These are phyloP conservation scores for Apis mellifera DNA, from an alignment of 1,140 invertebrate genomes.

Conservation along the genomic window Amel_HAv3.1 CM009944.2:6088501-6089000, in stretches of 20 bases:
- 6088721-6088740: not conserved
- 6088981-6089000: constrained; percentile 27
- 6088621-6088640: no score
- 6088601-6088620: no score
- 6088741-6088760: not conserved
- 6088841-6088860: constrained; percentile 25
- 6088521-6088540: no score
- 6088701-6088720: not conserved
- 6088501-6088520: no score
- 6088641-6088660: not conserved
- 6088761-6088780: not conserved
- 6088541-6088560: no score
- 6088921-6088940: not conserved
- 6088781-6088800: constrained; percentile 26
- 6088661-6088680: no score
- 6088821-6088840: constrained; percentile 22
- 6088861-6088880: constrained; percentile 49
- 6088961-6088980: constrained; percentile 43
- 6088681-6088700: not conserved
- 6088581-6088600: no score
- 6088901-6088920: constrained; percentile 43
- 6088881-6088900: constrained; percentile 46
- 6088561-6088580: no score
- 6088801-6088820: not conserved
- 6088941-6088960: constrained; percentile 44